These are phyloP conservation scores for Acipenser transmontanus DNA, from an alignment of 2,797 vertebrate species.

Conservation along the genomic window DNA sequence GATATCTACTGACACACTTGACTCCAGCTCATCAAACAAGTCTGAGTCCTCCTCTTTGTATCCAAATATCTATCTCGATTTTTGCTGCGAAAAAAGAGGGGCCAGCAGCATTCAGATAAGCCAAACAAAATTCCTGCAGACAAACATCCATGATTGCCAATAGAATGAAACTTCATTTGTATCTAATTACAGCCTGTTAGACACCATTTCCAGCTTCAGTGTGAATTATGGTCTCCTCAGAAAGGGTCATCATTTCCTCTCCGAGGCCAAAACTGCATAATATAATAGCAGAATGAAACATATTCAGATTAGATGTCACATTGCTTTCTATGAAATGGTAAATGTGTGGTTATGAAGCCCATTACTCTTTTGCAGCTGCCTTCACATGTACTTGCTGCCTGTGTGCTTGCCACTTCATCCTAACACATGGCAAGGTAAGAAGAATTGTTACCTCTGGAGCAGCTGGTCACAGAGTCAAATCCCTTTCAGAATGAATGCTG, in stretches of 20 bases:
- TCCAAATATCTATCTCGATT: conserved; percentile 50
- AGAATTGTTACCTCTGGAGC: conserved; percentile 1
- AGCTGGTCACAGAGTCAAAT: conserved; percentile 12
- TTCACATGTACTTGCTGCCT: conserved; percentile 28
- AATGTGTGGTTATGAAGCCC: conserved; percentile 54
- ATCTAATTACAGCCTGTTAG: conserved; percentile 48
- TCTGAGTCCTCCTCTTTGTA: neutral
- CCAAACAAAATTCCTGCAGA: conserved; percentile 31
- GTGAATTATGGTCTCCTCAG: conserved; percentile 19
- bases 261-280: conserved; percentile 44
- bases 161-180: conserved; percentile 48
- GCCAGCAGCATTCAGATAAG: conserved; percentile 5
- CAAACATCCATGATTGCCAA: conserved; percentile 28
- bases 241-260: conserved; percentile 20
- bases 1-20: neutral
- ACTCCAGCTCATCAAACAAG: conserved; percentile 2
- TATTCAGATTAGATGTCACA: conserved; percentile 68
- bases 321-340: conserved; percentile 59
- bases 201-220: conserved; percentile 33
- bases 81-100: conserved; percentile 36
- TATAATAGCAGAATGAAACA: conserved; percentile 65
- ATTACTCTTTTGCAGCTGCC: conserved; percentile 57
- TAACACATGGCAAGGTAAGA: neutral
- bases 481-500: conserved; percentile 13
- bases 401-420: neutral